Base-by-base conservation (phyloP, 2,888 invertebrate genomes). In the Saturnia pavonia region DNA sequence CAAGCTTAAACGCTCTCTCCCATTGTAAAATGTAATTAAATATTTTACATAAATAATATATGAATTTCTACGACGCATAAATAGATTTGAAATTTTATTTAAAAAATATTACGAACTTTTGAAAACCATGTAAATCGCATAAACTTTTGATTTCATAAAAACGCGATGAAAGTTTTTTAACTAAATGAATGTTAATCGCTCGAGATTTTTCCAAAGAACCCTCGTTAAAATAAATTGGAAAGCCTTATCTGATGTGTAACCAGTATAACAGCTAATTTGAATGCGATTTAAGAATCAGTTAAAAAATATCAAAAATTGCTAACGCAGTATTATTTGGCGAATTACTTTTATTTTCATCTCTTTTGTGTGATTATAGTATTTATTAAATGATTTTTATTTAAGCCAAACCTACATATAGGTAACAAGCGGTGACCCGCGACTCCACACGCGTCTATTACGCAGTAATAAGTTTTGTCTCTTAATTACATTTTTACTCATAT, bases 201-300 rank as follows among this genome's bases (percentile, higher is more conserved):
- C 27, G 68, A 45, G 48, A 54, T 67, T 3, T 70, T 68, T 51
- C 69, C 69, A 71, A 69, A 65, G 69, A 70, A 67, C 70, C 70
- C 72, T 71, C 75, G 70, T 73, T 73, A 72, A 65, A 71, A 71
- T 70, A 71, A 73, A 72, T 75, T 75, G 69, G 68, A 69, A 51
- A n/a, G 69, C 40, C 63, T 70, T 70, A 71, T 72, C 57, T 68
- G 65, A 70, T 74, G 72, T 66, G 69, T 72, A 68, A 72, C 67
- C 63, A 67, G 71, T 66, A 68, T 72, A 66, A 72, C 67, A 68
- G 69, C 67, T 72, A 72, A 67, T 72, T 72, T 67, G 69, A 72
- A 72, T 57, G 16, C 22, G 16, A 48, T 67, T 45, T 67, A 48
- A 54, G 60, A 65, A 72, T 60, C 51, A 70, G 67, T 19, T 65